These are phyloP conservation scores for Holacanthella duospinosa DNA, from an alignment of 2,888 invertebrate genomes.

Conservation along the genomic window DNA sequence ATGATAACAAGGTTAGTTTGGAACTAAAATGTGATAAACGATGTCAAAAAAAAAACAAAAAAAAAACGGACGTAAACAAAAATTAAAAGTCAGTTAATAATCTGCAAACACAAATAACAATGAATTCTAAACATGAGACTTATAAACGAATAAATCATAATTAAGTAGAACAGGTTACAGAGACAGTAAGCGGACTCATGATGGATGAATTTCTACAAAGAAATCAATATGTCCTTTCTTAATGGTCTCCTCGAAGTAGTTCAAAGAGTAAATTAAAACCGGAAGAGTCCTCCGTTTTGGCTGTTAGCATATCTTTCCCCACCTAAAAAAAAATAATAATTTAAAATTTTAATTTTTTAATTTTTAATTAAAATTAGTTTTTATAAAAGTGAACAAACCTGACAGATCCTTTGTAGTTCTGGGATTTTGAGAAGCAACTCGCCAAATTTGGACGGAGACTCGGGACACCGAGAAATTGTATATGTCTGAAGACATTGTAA, in stretches of 20 bases:
- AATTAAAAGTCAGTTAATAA: too few relatives aligned
- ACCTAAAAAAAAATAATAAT: constrained; percentile 50
- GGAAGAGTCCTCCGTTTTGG: constrained; percentile 71
- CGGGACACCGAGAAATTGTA: constrained; percentile 80
- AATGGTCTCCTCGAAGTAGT: constrained; percentile 84
- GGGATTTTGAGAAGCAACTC: constrained; percentile 85
- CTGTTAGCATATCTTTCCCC: constrained; percentile 82
- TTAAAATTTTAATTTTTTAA: not conserved
- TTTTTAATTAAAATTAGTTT: not conserved
- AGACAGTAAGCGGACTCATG: too few relatives aligned
- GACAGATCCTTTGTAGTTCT: constrained; percentile 87
- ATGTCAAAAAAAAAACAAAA: too few relatives aligned
- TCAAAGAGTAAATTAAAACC: constrained; percentile 94
- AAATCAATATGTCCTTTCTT: too few relatives aligned
- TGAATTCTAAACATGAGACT: too few relatives aligned
- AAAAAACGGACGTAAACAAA: too few relatives aligned
- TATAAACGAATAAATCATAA: too few relatives aligned
- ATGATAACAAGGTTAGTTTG: too few relatives aligned
- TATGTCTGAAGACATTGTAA: constrained; percentile 84
- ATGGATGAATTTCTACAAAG: too few relatives aligned
- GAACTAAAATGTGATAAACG: too few relatives aligned
- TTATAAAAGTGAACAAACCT: constrained; percentile 48
- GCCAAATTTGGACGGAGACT: constrained; percentile 88
- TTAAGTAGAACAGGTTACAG: too few relatives aligned
- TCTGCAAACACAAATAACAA: too few relatives aligned